phyloP scores from a whole-genome alignment of 2,113 vertebrate species.

The Anolis sagrei region DNA sequence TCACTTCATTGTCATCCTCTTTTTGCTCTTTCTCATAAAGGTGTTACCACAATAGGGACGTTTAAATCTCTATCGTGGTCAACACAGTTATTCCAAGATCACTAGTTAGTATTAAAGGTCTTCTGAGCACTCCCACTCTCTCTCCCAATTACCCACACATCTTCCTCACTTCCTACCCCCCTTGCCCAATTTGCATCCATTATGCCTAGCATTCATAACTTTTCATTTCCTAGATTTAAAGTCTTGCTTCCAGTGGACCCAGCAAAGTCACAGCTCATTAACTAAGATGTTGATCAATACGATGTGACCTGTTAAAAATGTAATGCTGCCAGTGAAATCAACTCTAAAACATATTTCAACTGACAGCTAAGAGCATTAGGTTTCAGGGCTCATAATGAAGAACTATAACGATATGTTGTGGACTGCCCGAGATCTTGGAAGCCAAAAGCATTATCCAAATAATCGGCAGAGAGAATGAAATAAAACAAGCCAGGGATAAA shows the following conservation, averaged over 20 bases:
- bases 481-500: slow-evolving; percentile 27
- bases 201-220: neutral
- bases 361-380: slow-evolving; percentile 32
- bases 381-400: slow-evolving; percentile 45
- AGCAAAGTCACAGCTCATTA: slow-evolving; percentile 24
- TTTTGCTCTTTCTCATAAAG: no score
- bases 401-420: slow-evolving; percentile 25
- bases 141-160: neutral
- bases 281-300: slow-evolving; percentile 36
- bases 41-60: no score
- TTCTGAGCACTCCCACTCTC: slow-evolving; percentile 4
- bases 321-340: slow-evolving; percentile 40
- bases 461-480: slow-evolving; percentile 43
- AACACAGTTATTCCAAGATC: no score
- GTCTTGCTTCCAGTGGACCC: slow-evolving; percentile 25
- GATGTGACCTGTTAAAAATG: slow-evolving; percentile 39
- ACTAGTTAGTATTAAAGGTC: neutral
- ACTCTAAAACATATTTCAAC: slow-evolving; percentile 46
- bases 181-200: slow-evolving; percentile 26
- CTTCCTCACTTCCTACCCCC: neutral
- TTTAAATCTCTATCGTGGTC: no score
- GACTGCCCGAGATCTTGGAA: slow-evolving; percentile 39
- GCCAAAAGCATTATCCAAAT: slow-evolving; percentile 39
- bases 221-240: slow-evolving; percentile 18
- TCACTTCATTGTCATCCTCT: no score